Evolutionary conservation across 64 coral and sea anemone genomes (phyloP).

Genomic region (Catalaphyllia jardinei): DNA sequence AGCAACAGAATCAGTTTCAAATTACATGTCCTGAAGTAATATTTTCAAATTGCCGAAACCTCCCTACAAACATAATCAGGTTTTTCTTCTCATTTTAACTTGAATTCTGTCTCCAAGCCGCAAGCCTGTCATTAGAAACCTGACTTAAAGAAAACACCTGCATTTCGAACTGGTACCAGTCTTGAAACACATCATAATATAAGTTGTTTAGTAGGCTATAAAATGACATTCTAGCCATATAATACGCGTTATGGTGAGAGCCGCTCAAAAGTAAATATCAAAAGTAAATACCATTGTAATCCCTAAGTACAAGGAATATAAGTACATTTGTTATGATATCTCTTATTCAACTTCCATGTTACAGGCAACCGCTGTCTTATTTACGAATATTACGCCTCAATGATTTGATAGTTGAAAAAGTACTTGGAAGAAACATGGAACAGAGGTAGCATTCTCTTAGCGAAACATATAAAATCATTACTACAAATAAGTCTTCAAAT

Average conservation of each 20-base stretch:
- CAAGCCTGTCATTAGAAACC: background rate
- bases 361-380: background rate
- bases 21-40: background rate
- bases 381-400: background rate
- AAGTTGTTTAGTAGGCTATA: background rate
- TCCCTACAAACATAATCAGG: too few relatives aligned
- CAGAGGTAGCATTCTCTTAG: background rate
- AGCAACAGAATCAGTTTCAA: background rate
- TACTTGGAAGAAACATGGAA: background rate
- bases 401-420: background rate
- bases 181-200: background rate
- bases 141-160: constrained; percentile 7
- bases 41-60: background rate
- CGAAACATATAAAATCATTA: background rate
- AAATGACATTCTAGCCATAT: background rate
- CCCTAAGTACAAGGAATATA: background rate
- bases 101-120: background rate
- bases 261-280: background rate
- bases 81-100: background rate
- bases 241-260: background rate
- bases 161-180: constrained; percentile 19
- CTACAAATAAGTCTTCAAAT: too few relatives aligned
- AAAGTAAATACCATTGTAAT: background rate
- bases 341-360: background rate
- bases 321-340: background rate